phyloP scores from a whole-genome alignment of 2,797 vertebrate genomes.

The Notamacropus eugenii region DNA sequence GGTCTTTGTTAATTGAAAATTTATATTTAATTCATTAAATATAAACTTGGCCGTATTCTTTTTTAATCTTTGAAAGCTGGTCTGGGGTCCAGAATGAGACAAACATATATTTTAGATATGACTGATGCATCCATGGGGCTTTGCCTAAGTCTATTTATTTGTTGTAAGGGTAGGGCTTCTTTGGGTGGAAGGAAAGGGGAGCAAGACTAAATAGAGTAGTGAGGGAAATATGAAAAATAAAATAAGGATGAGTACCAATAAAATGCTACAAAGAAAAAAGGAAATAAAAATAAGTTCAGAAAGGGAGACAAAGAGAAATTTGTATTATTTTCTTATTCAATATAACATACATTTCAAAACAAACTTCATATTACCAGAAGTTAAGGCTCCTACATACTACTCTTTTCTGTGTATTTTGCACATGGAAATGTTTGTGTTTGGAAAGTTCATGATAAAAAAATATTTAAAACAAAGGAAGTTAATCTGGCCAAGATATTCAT shows the following conservation, averaged over 20 bases:
- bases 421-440: not conserved
- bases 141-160: not conserved
- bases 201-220: not conserved
- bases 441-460: not conserved
- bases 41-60: not conserved
- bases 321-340: not conserved
- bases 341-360: not conserved
- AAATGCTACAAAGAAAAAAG: not conserved
- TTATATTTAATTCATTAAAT: conserved; percentile 27
- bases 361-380: not conserved
- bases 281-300: not conserved
- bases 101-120: not conserved
- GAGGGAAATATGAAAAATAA: not conserved
- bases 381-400: not conserved
- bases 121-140: not conserved
- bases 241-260: not conserved
- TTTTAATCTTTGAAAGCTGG: not conserved
- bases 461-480: not conserved
- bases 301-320: not conserved
- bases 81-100: not conserved
- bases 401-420: not conserved
- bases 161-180: not conserved
- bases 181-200: not conserved
- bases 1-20: not conserved
- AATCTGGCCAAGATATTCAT: not conserved